Conservation (phyloP, 2,888 invertebrate species). For the Volucella bombylans region DNA sequence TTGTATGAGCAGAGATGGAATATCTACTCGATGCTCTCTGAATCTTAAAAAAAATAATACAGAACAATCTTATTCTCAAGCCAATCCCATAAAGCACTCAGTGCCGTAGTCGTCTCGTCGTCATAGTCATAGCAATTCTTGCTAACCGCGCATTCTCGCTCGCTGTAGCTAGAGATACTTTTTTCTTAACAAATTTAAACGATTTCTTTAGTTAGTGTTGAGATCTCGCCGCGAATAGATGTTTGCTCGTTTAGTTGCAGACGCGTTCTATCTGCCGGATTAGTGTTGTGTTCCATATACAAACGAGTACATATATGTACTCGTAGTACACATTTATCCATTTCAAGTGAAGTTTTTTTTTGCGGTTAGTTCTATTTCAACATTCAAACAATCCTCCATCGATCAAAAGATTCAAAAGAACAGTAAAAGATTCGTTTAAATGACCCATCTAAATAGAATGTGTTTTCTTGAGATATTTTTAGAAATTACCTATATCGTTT, state of each 20-base stretch:
- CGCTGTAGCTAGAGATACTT: constrained; percentile 44
- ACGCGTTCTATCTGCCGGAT: constrained; percentile 63
- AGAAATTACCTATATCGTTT: constrained; percentile 66
- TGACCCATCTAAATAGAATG: constrained; percentile 25
- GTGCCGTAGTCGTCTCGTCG: background rate
- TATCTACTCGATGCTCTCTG: constrained; percentile 33
- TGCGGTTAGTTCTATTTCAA: constrained; percentile 20
- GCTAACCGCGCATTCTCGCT: constrained; percentile 52
- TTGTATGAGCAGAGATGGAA: constrained; percentile 8
- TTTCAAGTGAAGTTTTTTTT: constrained; percentile 39
- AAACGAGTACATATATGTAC: constrained; percentile 10
- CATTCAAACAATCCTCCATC: constrained; percentile 1
- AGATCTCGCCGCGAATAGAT: constrained; percentile 77
- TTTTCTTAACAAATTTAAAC: constrained; percentile 53
- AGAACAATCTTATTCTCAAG: constrained; percentile 36
- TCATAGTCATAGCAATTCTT: constrained; percentile 4
- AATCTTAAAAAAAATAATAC: constrained; percentile 8
- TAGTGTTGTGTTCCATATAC: constrained; percentile 57
- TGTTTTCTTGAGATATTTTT: constrained; percentile 68
- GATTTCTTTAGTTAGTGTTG: constrained; percentile 77
- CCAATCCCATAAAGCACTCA: constrained; percentile 60
- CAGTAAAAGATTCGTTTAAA: constrained; percentile 28
- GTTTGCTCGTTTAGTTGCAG: constrained; percentile 34
- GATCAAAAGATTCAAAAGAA: constrained; percentile 20
- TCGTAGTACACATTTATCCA: background rate